Evolutionary conservation across 2,113 vertebrate genomes (phyloP).

Genomic region (Hucho hucho): DNA sequence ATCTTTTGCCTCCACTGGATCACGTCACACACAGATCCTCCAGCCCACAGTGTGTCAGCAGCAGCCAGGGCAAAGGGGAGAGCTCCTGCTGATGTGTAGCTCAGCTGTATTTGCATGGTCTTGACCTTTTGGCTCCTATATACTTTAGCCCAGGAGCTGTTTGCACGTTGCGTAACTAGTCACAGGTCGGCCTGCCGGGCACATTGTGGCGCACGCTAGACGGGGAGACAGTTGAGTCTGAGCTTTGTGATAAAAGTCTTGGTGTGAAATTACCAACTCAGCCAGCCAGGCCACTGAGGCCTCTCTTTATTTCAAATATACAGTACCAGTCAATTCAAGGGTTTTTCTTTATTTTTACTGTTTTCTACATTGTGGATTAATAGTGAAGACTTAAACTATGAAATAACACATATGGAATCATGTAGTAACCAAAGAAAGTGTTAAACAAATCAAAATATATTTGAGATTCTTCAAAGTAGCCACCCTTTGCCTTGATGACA

Average conservation of each 20-base stretch:
- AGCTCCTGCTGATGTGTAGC: conserved; percentile 78
- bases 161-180: conserved; percentile 57
- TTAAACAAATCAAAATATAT: no score
- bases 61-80: no score
- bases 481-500: no score
- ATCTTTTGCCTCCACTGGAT: not conserved
- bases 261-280: not conserved
- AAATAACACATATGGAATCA: no score
- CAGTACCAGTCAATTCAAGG: not conserved
- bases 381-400: no score
- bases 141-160: conserved; percentile 61
- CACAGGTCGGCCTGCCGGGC: conserved; percentile 34
- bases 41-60: no score
- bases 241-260: no score
- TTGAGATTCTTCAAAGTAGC: no score
- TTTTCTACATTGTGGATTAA: not conserved
- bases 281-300: not conserved
- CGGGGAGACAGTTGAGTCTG: no score
- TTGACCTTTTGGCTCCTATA: conserved; percentile 87
- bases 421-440: no score
- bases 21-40: conserved; percentile 10
- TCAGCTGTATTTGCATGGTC: conserved; percentile 74
- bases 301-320: not conserved
- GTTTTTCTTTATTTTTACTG: no score
- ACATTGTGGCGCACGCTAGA: conserved; percentile 8